A percentile compares a stretch with the other conserved stretches of the same genome.
Conservation (phyloP, 1,140 invertebrate species). For the Zaprionus nigranus region DNA sequence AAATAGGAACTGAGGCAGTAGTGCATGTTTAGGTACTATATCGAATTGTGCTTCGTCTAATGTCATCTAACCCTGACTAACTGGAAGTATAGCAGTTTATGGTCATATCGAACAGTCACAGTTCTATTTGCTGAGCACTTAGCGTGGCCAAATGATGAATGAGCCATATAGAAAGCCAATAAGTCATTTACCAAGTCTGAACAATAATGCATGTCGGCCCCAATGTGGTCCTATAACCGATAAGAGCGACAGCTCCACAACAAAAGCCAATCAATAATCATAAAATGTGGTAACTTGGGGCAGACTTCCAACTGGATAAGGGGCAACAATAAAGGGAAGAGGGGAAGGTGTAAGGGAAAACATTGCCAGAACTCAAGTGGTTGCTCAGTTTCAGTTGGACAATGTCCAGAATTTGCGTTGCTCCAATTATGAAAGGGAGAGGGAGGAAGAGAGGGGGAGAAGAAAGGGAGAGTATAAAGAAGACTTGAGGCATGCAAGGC, state of each 20-base stretch:
- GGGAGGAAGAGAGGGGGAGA: not conserved
- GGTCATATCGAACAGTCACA: not conserved
- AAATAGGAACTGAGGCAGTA: too few relatives aligned
- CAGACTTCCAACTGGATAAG: not conserved
- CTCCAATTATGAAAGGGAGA: constrained; percentile 49
- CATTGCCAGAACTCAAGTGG: not conserved
- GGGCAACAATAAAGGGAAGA: not conserved
- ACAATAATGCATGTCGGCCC: constrained; percentile 37
- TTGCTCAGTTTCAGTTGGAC: constrained; percentile 42
- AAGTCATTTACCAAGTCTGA: constrained; percentile 36
- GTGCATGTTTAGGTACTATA: too few relatives aligned
- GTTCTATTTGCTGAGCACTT: constrained; percentile 24
- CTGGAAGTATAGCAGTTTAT: not conserved
- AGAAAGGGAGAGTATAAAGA: not conserved
- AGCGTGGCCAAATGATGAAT: constrained; percentile 22
- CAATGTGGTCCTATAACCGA: constrained; percentile 34
- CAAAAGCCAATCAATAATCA: constrained; percentile 41
- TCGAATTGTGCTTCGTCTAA: too few relatives aligned
- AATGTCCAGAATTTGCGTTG: constrained; percentile 54
- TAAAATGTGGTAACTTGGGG: constrained; percentile 25
- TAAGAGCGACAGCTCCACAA: constrained; percentile 21
- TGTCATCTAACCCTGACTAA: constrained; percentile 4
- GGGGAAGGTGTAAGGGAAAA: not conserved
- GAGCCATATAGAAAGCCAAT: constrained; percentile 17
- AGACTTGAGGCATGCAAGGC: constrained; percentile 35